Percentiles rank a stretch among this genome's conserved stretches.
These are phyloP conservation scores for Siniperca obscura DNA, from an alignment of 2,797 vertebrate genomes.

Conservation along the genomic window DNA sequence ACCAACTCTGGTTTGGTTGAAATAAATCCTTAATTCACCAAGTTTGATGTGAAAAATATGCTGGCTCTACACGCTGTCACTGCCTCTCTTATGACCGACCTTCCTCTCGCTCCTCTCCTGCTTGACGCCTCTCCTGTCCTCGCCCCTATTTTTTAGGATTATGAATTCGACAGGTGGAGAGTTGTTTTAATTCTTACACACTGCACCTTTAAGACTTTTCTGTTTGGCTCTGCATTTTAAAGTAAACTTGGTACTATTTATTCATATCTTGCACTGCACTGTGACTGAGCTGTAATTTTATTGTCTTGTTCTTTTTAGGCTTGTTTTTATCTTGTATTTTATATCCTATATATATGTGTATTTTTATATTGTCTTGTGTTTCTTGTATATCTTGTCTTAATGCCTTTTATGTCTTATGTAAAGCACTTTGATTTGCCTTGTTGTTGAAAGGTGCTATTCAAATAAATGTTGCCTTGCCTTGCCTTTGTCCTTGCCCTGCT, in stretches of 20 bases:
- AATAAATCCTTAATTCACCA: no score
- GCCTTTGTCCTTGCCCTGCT: conserved; percentile 29
- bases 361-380: background rate
- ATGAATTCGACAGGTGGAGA: no score
- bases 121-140: no score
- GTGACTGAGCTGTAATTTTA: background rate
- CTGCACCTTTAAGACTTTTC: background rate
- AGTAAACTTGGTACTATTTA: background rate
- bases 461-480: background rate
- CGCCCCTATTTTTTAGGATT: no score
- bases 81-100: no score
- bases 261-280: background rate
- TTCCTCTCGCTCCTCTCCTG: no score
- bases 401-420: conserved; percentile 5
- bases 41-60: no score
- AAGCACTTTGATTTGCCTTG: conserved; percentile 13
- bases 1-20: no score
- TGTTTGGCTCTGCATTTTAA: background rate
- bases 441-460: background rate
- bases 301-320: background rate
- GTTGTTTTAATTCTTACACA: no score
- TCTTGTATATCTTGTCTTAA: background rate
- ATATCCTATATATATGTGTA: background rate
- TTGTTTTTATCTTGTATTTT: background rate
- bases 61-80: no score